Conservation (phyloP, 2,888 invertebrate genomes). For the Drosophila atripex region DNA sequence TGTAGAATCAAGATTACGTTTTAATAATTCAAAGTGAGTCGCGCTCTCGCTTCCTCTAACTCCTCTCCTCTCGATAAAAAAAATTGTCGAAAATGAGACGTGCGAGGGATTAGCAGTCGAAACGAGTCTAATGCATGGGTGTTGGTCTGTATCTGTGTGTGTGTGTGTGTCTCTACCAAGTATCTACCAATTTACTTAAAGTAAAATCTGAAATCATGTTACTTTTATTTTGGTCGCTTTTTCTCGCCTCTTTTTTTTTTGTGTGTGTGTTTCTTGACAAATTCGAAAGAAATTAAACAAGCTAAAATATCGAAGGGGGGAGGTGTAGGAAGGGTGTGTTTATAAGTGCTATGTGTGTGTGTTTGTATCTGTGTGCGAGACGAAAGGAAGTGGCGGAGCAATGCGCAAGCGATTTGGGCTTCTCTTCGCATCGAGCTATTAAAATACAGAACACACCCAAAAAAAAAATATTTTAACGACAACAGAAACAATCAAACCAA, state of each 20-base stretch:
- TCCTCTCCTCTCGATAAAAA: conserved; percentile 4
- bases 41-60: conserved; percentile 16
- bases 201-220: conserved; percentile 77
- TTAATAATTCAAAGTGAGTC: conserved; percentile 77
- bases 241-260: conserved; percentile 2
- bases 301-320: conserved; percentile 13
- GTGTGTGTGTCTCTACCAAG: conserved; percentile 13
- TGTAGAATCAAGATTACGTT: conserved; percentile 75
- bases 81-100: conserved; percentile 25
- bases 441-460: conserved; percentile 80
- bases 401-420: conserved; percentile 57
- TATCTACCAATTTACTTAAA: conserved; percentile 47
- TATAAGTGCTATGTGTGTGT: conserved; percentile 15
- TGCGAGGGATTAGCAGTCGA: conserved; percentile 69
- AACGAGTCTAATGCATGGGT: conserved; percentile 53
- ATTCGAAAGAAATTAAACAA: conserved; percentile 74
- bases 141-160: conserved; percentile 6
- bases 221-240: conserved; percentile 48
- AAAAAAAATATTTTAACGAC: conserved; percentile 74
- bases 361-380: conserved; percentile 35
- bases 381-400: conserved; percentile 70
- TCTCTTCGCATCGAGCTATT: conserved; percentile 58
- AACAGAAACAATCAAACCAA: conserved; percentile 40
- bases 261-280: conserved; percentile 56
- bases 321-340: conserved; percentile 16